These are phyloP conservation scores for Enteromius trimaculatus DNA, from an alignment of 2,797 vertebrate genomes.

Conservation along the genomic window DNA sequence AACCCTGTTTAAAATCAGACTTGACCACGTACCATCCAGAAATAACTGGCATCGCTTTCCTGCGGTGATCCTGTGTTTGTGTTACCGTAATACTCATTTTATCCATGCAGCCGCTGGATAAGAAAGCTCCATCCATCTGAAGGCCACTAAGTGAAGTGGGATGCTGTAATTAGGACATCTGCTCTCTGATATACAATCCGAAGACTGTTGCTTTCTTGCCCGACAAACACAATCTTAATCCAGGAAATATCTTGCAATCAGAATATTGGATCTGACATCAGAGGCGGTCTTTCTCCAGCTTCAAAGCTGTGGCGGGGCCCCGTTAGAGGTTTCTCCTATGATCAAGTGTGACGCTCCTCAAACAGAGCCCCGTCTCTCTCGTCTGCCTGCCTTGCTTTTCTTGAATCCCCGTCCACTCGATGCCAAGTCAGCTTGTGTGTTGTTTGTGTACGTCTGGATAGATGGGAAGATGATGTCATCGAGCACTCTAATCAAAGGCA, in stretches of 20 bases:
- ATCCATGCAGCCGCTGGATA: conserved; percentile 2
- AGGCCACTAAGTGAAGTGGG: conserved; percentile 65
- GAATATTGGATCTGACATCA: conserved; percentile 91
- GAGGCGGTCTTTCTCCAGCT: conserved; percentile 83
- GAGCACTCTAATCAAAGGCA: conserved; percentile 81
- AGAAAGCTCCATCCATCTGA: conserved; percentile 19
- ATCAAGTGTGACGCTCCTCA: conserved; percentile 97
- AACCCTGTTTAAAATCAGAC: not conserved
- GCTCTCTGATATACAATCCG: conserved; percentile 79
- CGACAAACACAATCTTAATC: conserved; percentile 85
- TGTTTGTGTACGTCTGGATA: conserved; percentile 80
- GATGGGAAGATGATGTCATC: conserved; percentile 85
- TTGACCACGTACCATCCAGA: not conserved
- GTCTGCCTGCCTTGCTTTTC: conserved; percentile 86
- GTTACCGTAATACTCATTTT: not conserved
- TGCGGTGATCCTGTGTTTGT: conserved; percentile 5
- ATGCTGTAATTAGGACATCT: conserved; percentile 74
- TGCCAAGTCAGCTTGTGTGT: conserved; percentile 95
- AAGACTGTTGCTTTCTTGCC: conserved; percentile 76
- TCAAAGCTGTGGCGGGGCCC: conserved; percentile 89
- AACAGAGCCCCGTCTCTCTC: conserved; percentile 93
- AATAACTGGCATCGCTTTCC: not conserved
- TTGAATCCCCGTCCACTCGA: conserved; percentile 77
- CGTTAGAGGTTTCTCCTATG: conserved; percentile 91
- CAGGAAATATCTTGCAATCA: conserved; percentile 84